These are phyloP conservation scores for Lepilemur ruficaudatus DNA, from an alignment of 2,797 vertebrate genomes.

Conservation along the genomic window DNA sequence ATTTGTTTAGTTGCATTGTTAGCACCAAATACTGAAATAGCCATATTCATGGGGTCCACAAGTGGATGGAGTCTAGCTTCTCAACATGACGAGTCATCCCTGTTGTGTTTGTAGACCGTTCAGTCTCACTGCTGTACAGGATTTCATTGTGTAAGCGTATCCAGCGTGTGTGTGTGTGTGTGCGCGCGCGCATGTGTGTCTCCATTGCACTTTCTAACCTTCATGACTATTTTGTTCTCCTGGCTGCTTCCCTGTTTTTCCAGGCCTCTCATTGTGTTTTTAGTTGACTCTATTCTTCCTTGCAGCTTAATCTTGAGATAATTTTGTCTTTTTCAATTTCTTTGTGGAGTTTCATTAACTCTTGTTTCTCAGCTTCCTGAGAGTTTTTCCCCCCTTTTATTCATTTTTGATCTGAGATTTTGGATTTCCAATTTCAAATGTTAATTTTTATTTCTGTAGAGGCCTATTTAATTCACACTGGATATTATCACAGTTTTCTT, in stretches of 20 bases:
- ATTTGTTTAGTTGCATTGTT: not conserved
- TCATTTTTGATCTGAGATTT: not conserved
- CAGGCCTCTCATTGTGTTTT: not conserved
- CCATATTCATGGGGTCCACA: not conserved
- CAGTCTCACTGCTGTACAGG: rapidly evolving
- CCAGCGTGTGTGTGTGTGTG: not conserved
- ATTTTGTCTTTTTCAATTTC: not conserved
- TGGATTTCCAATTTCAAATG: not conserved
- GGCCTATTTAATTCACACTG: not conserved
- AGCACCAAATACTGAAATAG: not conserved
- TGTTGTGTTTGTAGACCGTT: rapidly evolving
- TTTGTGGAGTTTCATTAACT: not conserved
- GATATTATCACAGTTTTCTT: not conserved
- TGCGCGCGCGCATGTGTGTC: not conserved
- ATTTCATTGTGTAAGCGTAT: rapidly evolving
- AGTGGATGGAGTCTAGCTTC: no score
- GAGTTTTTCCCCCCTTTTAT: not conserved
- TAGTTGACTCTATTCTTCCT: not conserved
- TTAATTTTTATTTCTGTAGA: not conserved
- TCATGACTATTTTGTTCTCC: not conserved
- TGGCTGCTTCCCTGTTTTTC: not conserved
- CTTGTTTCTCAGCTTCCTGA: not conserved
- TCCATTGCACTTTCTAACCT: not conserved
- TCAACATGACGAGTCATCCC: rapidly evolving
- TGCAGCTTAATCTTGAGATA: not conserved